Base-by-base conservation (phyloP, 2,888 invertebrate species). In the Prosapia bicincta region DNA sequence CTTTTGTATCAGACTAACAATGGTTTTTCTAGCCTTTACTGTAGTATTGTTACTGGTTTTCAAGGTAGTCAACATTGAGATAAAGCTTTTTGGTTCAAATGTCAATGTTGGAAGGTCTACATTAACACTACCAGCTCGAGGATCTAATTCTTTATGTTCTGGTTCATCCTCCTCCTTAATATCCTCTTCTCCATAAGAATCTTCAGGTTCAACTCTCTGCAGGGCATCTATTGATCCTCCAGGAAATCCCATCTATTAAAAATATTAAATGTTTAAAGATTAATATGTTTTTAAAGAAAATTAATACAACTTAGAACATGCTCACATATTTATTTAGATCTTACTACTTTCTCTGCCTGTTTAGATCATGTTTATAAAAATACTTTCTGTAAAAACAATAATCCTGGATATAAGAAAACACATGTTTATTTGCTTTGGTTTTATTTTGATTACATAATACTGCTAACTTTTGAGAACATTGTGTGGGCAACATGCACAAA, bases 81-180 rank as follows among this genome's bases (percentile, higher is more conserved):
- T 88, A 5, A 95, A 84, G 67, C 85, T 83, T 26, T 84, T 82
- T 0, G 90, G 88, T 79, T 92, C 89, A 38, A 94, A 90, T 9
- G 89, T 88, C 72, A 96, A 84, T 79, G 90, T 89, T 0, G 92
- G 89, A 79, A 96, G 88, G 69, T 87, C 86, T 3, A 94, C 94
- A 85, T 94, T 88, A 0, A 95, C 92, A 74, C 89, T 88, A 0
- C 95, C 96, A 1, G 95, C 95, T 69, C 95, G 87, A 0, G 95
- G 95, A 87, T 96, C 96, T 24, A 91, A 82, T 6, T 26, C 68
- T 32, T 68, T 78, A 32, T 80, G 75, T 13, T 43, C 72, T 66
- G 74, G 77, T 43, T 70, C 72, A 3, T 71, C 66, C 23, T 72
- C 73, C 25, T 76, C 78, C 82, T 94, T 94, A 78, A 89, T 88